Evolutionary conservation across 2,113 vertebrate species (phyloP).

Genomic region (Alectura lathami): DNA sequence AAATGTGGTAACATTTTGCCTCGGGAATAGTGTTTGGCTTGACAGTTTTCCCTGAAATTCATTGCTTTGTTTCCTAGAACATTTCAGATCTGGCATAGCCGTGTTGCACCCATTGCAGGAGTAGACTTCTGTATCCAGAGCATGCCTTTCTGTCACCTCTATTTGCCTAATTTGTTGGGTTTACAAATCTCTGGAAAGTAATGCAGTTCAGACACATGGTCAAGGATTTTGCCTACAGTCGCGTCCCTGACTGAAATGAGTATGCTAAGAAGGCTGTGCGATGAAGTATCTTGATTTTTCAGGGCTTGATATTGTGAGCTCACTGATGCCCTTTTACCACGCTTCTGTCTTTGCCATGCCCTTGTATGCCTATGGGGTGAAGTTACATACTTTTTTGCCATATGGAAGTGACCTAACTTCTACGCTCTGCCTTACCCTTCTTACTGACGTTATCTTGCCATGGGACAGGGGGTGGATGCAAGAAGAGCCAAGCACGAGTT

Average conservation of each 20-base stretch:
- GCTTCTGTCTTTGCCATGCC: neutral
- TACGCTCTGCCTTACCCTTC: neutral
- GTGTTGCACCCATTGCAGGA: neutral
- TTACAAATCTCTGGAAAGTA: neutral
- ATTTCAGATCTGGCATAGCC: neutral
- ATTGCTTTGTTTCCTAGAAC: neutral
- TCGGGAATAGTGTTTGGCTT: neutral
- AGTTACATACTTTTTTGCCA: neutral
- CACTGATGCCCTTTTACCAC: neutral
- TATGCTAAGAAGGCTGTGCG: neutral
- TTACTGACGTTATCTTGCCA: neutral
- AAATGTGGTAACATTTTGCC: neutral
- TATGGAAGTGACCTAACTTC: neutral
- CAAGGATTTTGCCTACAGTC: too few relatives aligned
- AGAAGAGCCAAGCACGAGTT: neutral
- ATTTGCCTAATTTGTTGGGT: neutral
- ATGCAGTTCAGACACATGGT: neutral
- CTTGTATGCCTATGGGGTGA: neutral
- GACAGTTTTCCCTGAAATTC: neutral
- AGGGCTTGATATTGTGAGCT: neutral
- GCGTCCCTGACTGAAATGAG: too few relatives aligned
- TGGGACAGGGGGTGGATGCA: neutral
- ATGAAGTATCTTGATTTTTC: neutral
- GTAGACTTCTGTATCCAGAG: neutral
- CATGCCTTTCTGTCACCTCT: neutral